phyloP scores from a whole-genome alignment of 2,113 vertebrate genomes.

The Caranx melampygus region DNA sequence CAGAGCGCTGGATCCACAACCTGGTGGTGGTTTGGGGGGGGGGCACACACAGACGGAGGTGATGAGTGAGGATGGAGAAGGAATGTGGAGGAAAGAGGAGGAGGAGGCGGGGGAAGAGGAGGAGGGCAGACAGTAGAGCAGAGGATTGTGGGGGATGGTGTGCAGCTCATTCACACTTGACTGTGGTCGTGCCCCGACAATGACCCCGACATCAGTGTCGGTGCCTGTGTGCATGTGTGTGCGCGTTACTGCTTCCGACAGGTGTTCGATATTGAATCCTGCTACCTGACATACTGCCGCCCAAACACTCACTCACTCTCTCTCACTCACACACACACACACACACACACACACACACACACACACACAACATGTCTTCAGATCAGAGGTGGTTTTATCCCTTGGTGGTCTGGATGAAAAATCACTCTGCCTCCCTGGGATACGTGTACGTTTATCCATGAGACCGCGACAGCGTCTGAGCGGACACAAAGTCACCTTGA shows the following conservation, averaged over 20 bases:
- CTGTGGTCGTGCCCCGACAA: conserved; percentile 57
- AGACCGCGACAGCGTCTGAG: neutral
- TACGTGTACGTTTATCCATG: conserved; percentile 45
- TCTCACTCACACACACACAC: conserved; percentile 1
- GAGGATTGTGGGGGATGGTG: conserved; percentile 32
- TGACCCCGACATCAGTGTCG: conserved; percentile 64
- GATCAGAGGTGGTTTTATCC: conserved; percentile 46
- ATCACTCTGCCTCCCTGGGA: conserved; percentile 36
- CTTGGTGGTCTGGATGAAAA: conserved; percentile 50
- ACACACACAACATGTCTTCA: conserved; percentile 28
- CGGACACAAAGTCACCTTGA: conserved; percentile 62
- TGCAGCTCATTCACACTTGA: conserved; percentile 65
- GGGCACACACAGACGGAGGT: conserved; percentile 7
- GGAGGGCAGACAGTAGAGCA: conserved; percentile 15
- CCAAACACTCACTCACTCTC: neutral
- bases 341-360: conserved; percentile 10
- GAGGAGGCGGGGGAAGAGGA: neutral
- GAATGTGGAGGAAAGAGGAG: conserved; percentile 21
- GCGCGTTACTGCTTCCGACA: conserved; percentile 46
- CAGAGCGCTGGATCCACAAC: conserved; percentile 43
- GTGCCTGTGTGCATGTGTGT: conserved; percentile 7
- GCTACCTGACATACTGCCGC: conserved; percentile 52
- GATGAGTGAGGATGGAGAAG: neutral
- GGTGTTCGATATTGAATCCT: conserved; percentile 64
- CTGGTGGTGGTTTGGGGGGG: conserved; percentile 9